Evolutionary conservation across 2,888 invertebrate species (phyloP).

Genomic region (Andrena chrysosceles): DNA sequence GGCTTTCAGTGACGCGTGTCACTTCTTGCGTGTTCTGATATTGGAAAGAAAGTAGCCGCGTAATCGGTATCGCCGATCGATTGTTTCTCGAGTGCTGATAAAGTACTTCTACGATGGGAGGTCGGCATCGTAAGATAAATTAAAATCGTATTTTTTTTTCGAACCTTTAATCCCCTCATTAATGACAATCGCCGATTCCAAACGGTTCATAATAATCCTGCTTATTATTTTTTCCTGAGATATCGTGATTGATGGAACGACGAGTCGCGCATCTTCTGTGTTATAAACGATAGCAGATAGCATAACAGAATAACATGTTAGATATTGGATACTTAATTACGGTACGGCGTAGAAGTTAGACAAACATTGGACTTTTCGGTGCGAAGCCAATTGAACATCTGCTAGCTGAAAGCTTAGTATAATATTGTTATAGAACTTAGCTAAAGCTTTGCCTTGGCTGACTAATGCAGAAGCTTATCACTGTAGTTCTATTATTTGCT

Average conservation of each 20-base stretch:
- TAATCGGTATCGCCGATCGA: background rate
- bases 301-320: too few species aligned
- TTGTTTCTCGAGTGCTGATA: slow-evolving; percentile 11
- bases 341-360: background rate
- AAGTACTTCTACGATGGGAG: background rate
- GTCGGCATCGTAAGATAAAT: background rate
- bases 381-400: background rate
- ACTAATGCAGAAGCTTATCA: slow-evolving; percentile 6
- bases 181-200: background rate
- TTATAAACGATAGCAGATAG: too few species aligned
- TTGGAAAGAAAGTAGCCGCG: background rate
- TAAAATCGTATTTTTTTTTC: slow-evolving; percentile 10
- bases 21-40: background rate
- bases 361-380: too few species aligned
- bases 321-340: too few species aligned
- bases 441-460: background rate
- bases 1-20: background rate
- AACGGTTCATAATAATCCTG: background rate
- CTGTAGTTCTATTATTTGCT: background rate
- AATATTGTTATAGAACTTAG: background rate
- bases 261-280: too few species aligned
- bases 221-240: background rate
- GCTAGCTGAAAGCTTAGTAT: background rate
- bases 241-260: background rate
- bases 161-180: background rate